Base-by-base conservation (phyloP, 2,797 vertebrate species). In the Acanthopagrus latus region DNA sequence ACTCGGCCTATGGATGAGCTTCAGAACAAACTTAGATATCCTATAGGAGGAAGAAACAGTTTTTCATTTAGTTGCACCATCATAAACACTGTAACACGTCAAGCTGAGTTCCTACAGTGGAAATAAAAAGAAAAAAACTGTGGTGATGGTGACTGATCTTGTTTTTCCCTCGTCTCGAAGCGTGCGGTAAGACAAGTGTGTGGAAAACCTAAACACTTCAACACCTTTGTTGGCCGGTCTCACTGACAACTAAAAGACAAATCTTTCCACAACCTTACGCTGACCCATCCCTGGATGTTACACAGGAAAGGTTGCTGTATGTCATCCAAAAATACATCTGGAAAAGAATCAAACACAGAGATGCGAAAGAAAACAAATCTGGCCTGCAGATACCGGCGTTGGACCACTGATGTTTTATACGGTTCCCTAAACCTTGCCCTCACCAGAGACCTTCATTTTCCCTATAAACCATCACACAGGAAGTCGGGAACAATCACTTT, bases 401-500 rank as follows among this genome's bases (percentile, higher is more conserved):
- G 17, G 52, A 63, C 63, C 33, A 55, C 29, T 58, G 50, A 71
- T 69, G 76, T 90, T 85, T 83, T 16, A 74, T 70, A 23, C 20
- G 3, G 68, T 64, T 85, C 76, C 54, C 29, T 33, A 71, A 81
- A 80, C 66, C 33, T 79, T 91, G 84, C 81, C 89, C 88, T 83
- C 76, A 20, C 21, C 12, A 7, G 75, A 70, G 90, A 89, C 84
- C 87, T 82, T 80, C 50, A 65, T 81, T 81, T 64, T 90, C 92
- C 74, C 81, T 68, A 82, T 84, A 81, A 92, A 90, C 83, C 74
- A 85, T 85, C 78, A 85, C 89, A 88, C 38, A 77, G 92, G 91
- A 93, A 88, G 86, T 77, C 69, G 80, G 70, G 71, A 87, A 84
- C 87, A 88, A 90, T 93, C 76, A 80, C 77, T 83, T 88, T 89